These are phyloP conservation scores for Danio tinwini DNA, from an alignment of 2,797 vertebrate genomes.

Conservation along the genomic window DNA sequence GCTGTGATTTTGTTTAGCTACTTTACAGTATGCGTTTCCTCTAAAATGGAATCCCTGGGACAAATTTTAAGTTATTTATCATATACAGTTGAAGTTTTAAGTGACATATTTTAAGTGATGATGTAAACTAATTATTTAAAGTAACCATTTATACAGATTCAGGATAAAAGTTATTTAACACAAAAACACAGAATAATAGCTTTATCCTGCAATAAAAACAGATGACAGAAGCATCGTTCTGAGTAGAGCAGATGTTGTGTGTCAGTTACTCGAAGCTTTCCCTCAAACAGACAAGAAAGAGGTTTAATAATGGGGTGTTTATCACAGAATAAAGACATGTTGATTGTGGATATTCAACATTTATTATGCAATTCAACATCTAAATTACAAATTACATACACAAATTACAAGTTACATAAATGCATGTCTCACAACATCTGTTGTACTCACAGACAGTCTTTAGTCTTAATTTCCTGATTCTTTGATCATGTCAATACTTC, in stretches of 20 bases:
- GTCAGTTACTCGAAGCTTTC: background rate
- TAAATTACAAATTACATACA: too few species aligned
- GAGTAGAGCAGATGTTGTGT: background rate
- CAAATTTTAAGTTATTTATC: too few species aligned
- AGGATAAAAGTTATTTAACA: background rate
- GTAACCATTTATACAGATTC: background rate
- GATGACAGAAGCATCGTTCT: background rate
- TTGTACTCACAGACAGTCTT: background rate
- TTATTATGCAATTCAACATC: background rate
- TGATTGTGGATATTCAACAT: background rate
- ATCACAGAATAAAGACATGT: background rate
- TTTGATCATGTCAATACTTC: conserved; percentile 53
- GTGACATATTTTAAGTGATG: background rate
- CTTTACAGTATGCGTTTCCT: background rate
- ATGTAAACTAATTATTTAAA: background rate
- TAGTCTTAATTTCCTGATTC: background rate
- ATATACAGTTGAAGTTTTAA: background rate
- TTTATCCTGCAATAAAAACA: background rate
- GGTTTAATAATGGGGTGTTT: background rate
- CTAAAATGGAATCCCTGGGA: background rate
- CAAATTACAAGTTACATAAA: background rate
- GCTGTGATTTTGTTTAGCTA: conserved; percentile 27
- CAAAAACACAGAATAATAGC: background rate
- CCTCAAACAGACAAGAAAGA: background rate
- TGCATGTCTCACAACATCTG: background rate